These are phyloP conservation scores for Sclerodermus sp. DNA, from an alignment of 2,888 invertebrate genomes.

Conservation along the genomic window DNA sequence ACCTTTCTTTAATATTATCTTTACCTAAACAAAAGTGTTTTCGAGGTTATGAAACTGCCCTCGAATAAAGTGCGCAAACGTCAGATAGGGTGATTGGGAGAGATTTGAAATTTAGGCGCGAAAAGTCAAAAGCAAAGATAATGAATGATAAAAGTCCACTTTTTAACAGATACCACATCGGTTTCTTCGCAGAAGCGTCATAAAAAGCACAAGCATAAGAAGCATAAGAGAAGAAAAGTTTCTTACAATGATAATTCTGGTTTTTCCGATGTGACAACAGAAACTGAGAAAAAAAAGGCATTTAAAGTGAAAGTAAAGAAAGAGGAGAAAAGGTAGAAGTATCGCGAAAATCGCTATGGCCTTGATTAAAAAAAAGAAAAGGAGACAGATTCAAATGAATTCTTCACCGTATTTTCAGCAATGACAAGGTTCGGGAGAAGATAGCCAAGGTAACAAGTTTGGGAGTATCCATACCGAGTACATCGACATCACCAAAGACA, in stretches of 20 bases:
- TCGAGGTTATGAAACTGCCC: too few species aligned
- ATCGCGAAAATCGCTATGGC: background rate
- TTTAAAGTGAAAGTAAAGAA: conserved; percentile 62
- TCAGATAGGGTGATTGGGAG: too few species aligned
- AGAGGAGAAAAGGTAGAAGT: conserved; percentile 51
- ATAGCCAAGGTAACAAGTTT: conserved; percentile 31
- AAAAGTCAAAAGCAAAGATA: too few species aligned
- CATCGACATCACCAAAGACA: conserved; percentile 45
- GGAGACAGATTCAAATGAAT: background rate
- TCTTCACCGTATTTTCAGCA: too few species aligned
- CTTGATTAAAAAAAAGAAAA: background rate
- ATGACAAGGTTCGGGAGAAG: conserved; percentile 38
- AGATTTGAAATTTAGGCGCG: too few species aligned
- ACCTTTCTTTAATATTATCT: too few species aligned
- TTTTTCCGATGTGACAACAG: conserved; percentile 60
- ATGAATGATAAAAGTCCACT: too few species aligned
- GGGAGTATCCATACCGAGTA: conserved; percentile 30
- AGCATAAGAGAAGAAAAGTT: conserved; percentile 63
- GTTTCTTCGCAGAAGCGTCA: conserved; percentile 63
- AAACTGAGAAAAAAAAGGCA: conserved; percentile 57
- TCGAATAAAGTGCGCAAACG: too few species aligned
- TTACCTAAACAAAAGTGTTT: too few species aligned
- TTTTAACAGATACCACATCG: too few species aligned
- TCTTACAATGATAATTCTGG: conserved; percentile 62
- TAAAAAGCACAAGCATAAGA: conserved; percentile 69